Conservation (phyloP, 2,888 invertebrate species). For the Tetanocera ferruginea region DNA sequence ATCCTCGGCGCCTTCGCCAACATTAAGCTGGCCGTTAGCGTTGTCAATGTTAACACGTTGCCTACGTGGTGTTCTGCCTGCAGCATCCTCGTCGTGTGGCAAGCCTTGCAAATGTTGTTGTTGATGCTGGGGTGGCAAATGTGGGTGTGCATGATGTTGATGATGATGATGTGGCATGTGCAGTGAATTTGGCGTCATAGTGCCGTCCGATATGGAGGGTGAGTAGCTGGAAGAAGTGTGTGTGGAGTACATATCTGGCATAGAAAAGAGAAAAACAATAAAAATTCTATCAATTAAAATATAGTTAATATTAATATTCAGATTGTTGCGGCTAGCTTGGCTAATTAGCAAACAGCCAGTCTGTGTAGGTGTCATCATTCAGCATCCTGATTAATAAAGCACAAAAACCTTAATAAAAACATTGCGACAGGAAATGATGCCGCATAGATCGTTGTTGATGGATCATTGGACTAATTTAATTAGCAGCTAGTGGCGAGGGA, state of each 20-base stretch:
- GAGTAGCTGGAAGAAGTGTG: conserved; percentile 70
- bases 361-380: conserved; percentile 44
- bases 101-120: conserved; percentile 39
- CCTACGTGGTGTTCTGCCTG: neutral
- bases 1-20: conserved; percentile 26
- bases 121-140: conserved; percentile 49
- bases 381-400: conserved; percentile 45
- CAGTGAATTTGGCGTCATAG: conserved; percentile 68
- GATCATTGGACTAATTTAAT: conserved; percentile 36
- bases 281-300: neutral
- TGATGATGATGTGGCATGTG: conserved; percentile 54
- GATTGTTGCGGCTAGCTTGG: neutral
- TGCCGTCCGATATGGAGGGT: conserved; percentile 69
- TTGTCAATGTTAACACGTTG: neutral
- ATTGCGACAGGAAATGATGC: conserved; percentile 38
- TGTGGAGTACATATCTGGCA: conserved; percentile 69
- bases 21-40: neutral
- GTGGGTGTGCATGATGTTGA: conserved; percentile 50
- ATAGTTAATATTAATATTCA: conserved; percentile 26
- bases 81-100: conserved; percentile 14
- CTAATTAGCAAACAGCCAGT: neutral
- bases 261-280: conserved; percentile 15
- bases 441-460: conserved; percentile 1
- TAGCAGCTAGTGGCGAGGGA: conserved; percentile 11
- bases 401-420: conserved; percentile 19